phyloP scores from a whole-genome alignment of 35 echinoderm and acorn worm genomes.

The Strongylocentrotus purpuratus region DNA sequence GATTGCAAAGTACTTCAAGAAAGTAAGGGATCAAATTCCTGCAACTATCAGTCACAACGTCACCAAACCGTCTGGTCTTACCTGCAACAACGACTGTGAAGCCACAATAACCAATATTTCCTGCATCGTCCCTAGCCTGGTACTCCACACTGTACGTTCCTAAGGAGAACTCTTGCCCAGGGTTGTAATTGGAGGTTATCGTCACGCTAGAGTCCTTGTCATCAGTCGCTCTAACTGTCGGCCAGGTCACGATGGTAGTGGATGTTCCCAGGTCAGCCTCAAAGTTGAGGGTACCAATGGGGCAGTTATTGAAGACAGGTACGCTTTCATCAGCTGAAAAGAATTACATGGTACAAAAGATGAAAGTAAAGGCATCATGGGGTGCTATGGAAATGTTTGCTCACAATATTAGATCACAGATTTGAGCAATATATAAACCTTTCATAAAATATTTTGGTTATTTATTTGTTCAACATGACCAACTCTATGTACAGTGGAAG shows the following conservation, averaged over 20 bases:
- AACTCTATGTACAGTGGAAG: no score
- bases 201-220: background rate
- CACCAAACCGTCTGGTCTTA: background rate
- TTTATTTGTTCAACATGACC: no score
- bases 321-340: background rate
- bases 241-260: slow-evolving; percentile 15
- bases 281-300: slow-evolving; percentile 18
- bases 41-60: no score
- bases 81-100: slow-evolving; percentile 2
- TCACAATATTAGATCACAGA: no score
- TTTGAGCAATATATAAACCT: no score
- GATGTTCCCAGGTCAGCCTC: background rate
- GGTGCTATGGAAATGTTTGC: no score
- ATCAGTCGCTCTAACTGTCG: background rate
- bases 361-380: background rate
- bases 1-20: no score
- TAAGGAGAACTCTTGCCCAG: background rate
- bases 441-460: no score
- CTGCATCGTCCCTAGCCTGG: slow-evolving; percentile 5
- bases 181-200: slow-evolving; percentile 27
- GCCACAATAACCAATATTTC: slow-evolving; percentile 28
- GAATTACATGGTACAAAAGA: background rate
- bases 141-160: slow-evolving; percentile 39
- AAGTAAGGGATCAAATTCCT: no score
- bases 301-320: slow-evolving; percentile 41